Evolutionary conservation across 1,140 invertebrate genomes (phyloP).

Genomic region (Plectrocnemia conspersa): DNA sequence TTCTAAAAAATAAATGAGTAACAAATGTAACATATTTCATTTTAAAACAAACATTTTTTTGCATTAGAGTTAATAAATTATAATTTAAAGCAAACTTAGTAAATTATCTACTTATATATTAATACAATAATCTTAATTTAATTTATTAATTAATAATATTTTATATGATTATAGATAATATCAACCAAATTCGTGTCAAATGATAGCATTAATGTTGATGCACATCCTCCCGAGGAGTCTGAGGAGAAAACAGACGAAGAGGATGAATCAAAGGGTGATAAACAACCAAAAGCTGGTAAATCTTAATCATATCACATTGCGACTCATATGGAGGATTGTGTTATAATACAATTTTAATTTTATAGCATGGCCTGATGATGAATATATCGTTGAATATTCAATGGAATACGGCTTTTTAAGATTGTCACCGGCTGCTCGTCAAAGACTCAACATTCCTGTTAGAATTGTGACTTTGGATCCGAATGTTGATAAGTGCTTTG

Average conservation of each 20-base stretch:
- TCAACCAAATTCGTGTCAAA: too few species aligned
- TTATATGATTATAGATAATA: too few species aligned
- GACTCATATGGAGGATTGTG: too few species aligned
- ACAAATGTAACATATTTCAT: too few species aligned
- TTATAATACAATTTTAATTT: too few species aligned
- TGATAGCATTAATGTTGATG: constrained; percentile 3
- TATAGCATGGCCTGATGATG: constrained; percentile 77
- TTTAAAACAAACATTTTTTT: too few species aligned
- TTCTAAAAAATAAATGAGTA: too few species aligned
- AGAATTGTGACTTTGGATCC: constrained; percentile 90
- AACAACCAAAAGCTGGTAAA: constrained; percentile 3
- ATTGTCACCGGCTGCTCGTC: constrained; percentile 76
- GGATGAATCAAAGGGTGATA: constrained; percentile 27
- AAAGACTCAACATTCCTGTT: constrained; percentile 86
- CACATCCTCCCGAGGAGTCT: constrained; percentile 31
- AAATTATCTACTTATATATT: too few species aligned
- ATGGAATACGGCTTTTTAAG: constrained; percentile 94
- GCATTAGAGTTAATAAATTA: too few species aligned
- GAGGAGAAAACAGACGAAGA: constrained; percentile 41
- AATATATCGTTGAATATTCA: constrained; percentile 97
- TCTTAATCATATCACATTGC: background rate
- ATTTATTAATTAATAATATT: too few species aligned
- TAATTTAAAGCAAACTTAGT: too few species aligned
- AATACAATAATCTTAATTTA: too few species aligned
- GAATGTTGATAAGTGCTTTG: constrained; percentile 84